These are phyloP conservation scores for Caenorhabditis uteleia DNA, from an alignment of 2,888 invertebrate genomes.

Conservation along the genomic window DNA sequence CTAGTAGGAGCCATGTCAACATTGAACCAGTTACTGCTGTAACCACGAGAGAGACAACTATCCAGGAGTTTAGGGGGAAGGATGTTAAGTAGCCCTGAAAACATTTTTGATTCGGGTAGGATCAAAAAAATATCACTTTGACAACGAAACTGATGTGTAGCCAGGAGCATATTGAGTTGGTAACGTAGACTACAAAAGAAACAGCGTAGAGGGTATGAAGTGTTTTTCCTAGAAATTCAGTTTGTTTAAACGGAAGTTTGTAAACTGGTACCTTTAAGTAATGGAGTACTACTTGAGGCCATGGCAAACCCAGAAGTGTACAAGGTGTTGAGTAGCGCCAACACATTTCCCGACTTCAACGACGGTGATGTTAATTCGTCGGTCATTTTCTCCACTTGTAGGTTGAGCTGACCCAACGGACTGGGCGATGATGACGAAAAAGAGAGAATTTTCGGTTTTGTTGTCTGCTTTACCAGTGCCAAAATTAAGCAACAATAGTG, in stretches of 20 bases:
- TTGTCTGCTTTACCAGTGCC: conserved; percentile 5
- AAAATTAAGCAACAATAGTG: background rate
- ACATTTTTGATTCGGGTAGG: background rate
- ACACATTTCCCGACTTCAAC: conserved; percentile 52
- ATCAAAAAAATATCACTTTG: conserved; percentile 20
- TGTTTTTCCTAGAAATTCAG: conserved; percentile 52
- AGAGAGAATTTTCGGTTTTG: background rate
- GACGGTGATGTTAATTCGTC: conserved; percentile 38
- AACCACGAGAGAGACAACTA: conserved; percentile 52
- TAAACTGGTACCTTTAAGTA: conserved; percentile 43
- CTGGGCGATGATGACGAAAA: conserved; percentile 9
- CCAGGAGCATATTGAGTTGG: conserved; percentile 65
- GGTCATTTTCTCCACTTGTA: conserved; percentile 19
- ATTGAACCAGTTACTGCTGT: conserved; percentile 64
- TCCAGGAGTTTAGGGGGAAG: conserved; percentile 64
- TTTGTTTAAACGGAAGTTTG: background rate
- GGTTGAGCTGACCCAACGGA: no score
- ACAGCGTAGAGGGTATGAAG: conserved; percentile 68
- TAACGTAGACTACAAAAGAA: conserved; percentile 65
- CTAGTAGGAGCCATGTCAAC: conserved; percentile 64
- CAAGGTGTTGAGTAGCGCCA: conserved; percentile 64
- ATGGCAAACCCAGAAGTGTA: conserved; percentile 68
- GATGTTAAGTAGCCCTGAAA: conserved; percentile 61
- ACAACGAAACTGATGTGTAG: conserved; percentile 64
- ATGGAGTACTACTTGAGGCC: conserved; percentile 58